Percentiles rank a stretch among this genome's conserved stretches.
These are phyloP conservation scores for Alfaro cultratus DNA, from an alignment of 2,797 vertebrate species.

Conservation along the genomic window DNA sequence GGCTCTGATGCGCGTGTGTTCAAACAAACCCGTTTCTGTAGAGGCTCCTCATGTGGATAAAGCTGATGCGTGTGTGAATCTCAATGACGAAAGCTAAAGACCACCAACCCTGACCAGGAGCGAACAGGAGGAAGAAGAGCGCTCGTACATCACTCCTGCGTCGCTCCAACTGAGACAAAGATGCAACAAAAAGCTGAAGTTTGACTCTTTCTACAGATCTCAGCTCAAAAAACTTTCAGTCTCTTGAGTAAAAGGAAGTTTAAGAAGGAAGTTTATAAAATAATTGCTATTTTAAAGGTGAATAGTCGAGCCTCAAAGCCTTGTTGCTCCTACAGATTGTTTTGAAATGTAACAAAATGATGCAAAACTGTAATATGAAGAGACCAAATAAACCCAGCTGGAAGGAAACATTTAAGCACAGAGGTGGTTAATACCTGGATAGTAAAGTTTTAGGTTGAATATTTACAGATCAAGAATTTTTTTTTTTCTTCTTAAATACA, in stretches of 20 bases:
- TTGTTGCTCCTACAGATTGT: background rate
- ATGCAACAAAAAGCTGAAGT: background rate
- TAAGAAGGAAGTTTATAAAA: background rate
- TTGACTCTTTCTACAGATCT: background rate
- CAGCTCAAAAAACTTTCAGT: background rate
- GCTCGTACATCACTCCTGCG: constrained; percentile 9
- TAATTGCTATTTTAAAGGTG: too few relatives aligned
- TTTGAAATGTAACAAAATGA: background rate
- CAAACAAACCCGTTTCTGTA: background rate
- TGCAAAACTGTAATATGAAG: background rate
- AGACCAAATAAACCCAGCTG: background rate
- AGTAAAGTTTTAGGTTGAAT: too few relatives aligned
- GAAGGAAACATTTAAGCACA: background rate
- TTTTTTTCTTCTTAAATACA: too few relatives aligned
- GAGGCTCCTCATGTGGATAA: constrained; percentile 10
- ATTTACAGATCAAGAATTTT: too few relatives aligned
- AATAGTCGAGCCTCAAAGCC: background rate
- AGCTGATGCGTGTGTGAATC: constrained; percentile 4
- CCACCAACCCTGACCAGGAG: constrained; percentile 48
- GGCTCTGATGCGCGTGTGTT: background rate
- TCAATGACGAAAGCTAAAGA: constrained; percentile 41
- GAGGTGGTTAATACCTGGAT: background rate
- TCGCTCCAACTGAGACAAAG: background rate
- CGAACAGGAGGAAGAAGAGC: constrained; percentile 4
- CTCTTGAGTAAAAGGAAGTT: background rate